These are phyloP conservation scores for Buphagus erythrorhynchus DNA, from an alignment of 2,797 vertebrate genomes.

Conservation along the genomic window DNA sequence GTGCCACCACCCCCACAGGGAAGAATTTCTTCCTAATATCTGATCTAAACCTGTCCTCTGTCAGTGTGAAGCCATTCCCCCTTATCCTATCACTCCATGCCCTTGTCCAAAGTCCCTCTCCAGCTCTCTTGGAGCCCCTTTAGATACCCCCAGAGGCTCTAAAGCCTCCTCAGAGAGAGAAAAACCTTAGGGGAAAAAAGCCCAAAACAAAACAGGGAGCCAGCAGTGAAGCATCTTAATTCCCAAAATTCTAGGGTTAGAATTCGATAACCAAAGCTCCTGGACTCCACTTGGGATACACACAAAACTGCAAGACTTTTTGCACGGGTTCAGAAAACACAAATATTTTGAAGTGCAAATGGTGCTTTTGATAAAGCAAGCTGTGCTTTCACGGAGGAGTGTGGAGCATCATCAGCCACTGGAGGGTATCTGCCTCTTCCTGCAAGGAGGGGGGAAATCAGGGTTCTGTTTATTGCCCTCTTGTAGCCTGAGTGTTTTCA, in stretches of 20 bases:
- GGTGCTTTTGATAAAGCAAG: background rate
- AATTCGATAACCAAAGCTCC: background rate
- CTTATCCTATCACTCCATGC: background rate
- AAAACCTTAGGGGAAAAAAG: background rate
- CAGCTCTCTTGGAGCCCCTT: background rate
- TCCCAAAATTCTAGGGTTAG: background rate
- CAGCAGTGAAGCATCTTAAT: no score
- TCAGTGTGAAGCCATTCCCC: background rate
- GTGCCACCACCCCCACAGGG: rapidly evolving
- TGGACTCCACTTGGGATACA: background rate
- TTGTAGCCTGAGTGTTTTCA: background rate
- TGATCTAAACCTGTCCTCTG: background rate
- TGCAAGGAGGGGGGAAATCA: background rate
- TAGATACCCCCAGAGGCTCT: background rate
- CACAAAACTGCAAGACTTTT: background rate
- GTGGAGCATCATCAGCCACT: background rate
- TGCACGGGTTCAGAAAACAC: background rate
- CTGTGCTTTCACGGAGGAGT: background rate
- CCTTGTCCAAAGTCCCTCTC: background rate
- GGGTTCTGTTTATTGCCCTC: background rate
- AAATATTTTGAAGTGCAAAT: slow-evolving; percentile 16
- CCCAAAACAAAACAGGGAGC: background rate
- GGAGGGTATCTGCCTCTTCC: background rate
- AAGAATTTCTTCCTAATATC: background rate
- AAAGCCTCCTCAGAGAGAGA: background rate